Evolutionary conservation across 2,797 vertebrate species (phyloP), one percentile per base, ranked within the genome.

Genomic region (Hemibagrus guttatus): DNA sequence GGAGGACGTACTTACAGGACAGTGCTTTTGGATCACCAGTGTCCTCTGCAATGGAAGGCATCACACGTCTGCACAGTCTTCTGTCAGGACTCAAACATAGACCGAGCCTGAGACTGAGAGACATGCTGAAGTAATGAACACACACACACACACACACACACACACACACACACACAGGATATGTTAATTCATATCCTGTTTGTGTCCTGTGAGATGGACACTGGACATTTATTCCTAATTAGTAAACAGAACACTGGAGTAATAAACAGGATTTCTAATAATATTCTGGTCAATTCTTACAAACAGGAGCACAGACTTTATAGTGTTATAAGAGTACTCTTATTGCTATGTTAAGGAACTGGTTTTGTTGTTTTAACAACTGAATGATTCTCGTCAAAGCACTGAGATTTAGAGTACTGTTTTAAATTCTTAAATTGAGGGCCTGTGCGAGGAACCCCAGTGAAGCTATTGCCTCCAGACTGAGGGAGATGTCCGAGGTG

Each of bases 371-470:
- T 58, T 59, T 79, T 28, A 56, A 80, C 13, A 42, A 17, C 28
- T 76, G 7, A 2, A 56, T 78, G 52, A 35, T 26, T 83, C 35
- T n/a, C 17, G 42, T 81, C 28, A 81, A 87, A 17, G 71, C 7
- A 21, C 49, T 66, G 31, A 1, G 66, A 56, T 66, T 84, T 84
- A 69, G 6, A 71, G 12, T 59, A 72, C 2, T 11, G 75, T 58
- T 76, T 28, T 54, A 26, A 69, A 23, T 49, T 71, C 1, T 59
- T 35, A 28, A 82, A 78, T 49, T 21, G 90, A 99, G 98, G 89
- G 84, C 94, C 1, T 99, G 97, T 93, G 94, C 96, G 88, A 96
- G 97, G 93, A 96, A 99, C 93, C 98, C 98, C 86, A 96, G 96
- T 86, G 94, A 96, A 78, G 91, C 95, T 75, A 97, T 99, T 93